These are phyloP conservation scores for Pemphredon lugubris DNA, from an alignment of 2,888 invertebrate species.

Conservation along the genomic window DNA sequence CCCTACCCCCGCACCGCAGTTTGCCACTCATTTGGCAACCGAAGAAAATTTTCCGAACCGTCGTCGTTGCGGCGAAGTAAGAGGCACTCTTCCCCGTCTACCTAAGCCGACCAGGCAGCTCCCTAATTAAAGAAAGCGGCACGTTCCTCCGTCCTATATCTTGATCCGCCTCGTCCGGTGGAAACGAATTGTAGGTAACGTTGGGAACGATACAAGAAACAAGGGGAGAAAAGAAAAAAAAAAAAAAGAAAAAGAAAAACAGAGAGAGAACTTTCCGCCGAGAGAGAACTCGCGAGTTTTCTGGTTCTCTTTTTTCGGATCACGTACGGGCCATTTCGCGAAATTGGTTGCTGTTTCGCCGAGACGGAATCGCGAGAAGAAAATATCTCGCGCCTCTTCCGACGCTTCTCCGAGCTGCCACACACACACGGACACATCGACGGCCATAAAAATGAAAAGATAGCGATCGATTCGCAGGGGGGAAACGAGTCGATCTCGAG, in stretches of 20 bases:
- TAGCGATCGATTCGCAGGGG: slow-evolving; percentile 27
- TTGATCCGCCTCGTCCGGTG: not conserved
- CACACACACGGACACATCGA: not conserved
- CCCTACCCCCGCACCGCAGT: not conserved
- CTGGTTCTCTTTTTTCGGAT: slow-evolving; percentile 29
- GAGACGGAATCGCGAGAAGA: slow-evolving; percentile 31
- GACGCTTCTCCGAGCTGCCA: slow-evolving; percentile 8
- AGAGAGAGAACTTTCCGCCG: slow-evolving; percentile 1
- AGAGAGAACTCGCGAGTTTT: not conserved
- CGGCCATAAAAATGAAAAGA: slow-evolving; percentile 29
- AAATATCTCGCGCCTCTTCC: slow-evolving; percentile 36
- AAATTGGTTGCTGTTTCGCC: slow-evolving; percentile 48
- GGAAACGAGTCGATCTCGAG: slow-evolving; percentile 6
- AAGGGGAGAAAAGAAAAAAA: no score
- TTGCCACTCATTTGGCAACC: not conserved
- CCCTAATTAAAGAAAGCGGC: no score
- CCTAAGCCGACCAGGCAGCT: no score
- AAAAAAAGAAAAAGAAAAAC: not conserved
- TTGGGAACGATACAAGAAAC: no score
- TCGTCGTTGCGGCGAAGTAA: not conserved
- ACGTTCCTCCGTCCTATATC: not conserved
- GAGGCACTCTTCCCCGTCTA: no score
- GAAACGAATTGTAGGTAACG: not conserved
- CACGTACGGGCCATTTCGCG: slow-evolving; percentile 51
- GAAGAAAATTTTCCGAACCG: not conserved